phyloP scores from a whole-genome alignment of 2,113 vertebrate species.

The Alouatta palliata region DNA sequence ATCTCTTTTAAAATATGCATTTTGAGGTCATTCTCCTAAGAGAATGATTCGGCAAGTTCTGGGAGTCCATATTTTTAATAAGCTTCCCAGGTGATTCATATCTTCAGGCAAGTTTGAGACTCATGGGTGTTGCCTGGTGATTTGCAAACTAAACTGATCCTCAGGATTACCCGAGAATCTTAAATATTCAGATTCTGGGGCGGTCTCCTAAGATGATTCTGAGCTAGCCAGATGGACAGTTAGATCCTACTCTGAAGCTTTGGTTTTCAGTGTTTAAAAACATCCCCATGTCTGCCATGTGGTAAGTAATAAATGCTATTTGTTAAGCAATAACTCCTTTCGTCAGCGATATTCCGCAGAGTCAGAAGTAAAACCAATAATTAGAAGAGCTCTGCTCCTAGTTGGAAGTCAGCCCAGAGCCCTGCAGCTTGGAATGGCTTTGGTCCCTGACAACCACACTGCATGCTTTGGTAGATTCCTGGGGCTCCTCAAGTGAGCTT shows the following conservation, averaged over 20 bases:
- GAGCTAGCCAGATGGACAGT: not conserved
- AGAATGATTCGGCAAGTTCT: not conserved
- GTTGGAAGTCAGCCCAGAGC: not conserved
- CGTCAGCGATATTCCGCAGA: not conserved
- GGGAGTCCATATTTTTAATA: not conserved
- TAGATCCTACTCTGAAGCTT: not conserved
- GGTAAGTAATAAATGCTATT: not conserved
- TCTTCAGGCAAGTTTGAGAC: not conserved
- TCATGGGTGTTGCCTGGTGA: not conserved
- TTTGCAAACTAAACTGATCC: not conserved
- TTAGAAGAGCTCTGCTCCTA: not conserved
- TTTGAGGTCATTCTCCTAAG: not conserved
- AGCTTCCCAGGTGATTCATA: not conserved
- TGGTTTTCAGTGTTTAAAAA: not conserved
- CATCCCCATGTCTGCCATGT: not conserved
- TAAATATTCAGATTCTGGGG: not conserved
- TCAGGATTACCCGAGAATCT: not conserved
- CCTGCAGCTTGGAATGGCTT: not conserved
- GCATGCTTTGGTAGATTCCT: not conserved
- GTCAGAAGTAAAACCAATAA: not conserved
- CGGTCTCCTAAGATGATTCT: not conserved
- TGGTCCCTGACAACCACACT: not conserved
- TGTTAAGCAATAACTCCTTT: slow-evolving; percentile 19
- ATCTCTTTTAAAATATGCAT: not conserved
- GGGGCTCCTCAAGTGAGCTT: not conserved